Evolutionary conservation across 2,113 vertebrate genomes (phyloP), one percentile per base, ranked within the genome.

Genomic region (Cynocephalus volans): DNA sequence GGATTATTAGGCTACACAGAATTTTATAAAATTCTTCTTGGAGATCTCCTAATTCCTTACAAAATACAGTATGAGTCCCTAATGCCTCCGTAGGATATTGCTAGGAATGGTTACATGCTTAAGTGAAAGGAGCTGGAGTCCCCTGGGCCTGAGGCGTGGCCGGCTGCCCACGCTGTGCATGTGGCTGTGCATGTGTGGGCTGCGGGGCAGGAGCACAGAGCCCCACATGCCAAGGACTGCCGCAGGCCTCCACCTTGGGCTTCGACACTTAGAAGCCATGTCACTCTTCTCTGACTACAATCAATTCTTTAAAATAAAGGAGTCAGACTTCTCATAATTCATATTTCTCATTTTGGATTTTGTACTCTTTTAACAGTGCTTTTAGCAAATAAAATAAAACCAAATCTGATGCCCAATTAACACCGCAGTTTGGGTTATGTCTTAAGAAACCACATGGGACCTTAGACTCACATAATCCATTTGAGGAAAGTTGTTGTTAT

Each of bases 21-120:
- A 86, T 72, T 60, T 56, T 64, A 64, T 45, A 76, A 92, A 90
- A 4, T 31, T 91, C 48, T 93, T 91, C 45, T 91, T 48, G 7
- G 58, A 65, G 14, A 17, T 83, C 50, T 36, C 60, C 88, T 85
- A 87, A 73, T 85, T 75, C 21, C 28, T 79, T 56, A 26, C 28
- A 56, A 96, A 85, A 69, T 88, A 81, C 6, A 64, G 1, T 23
- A 0, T 28, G 45, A 82, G 13, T 65, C 28, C 11, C 33, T 18
- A 45, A 52, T 31, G 67, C 26, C 24, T 50, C 60, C 36, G 92
- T 24, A 41, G 48, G 73, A 41, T 33, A 26, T n/a, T 80, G n/a
- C 13, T 65, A 65, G 52, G 89, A 86, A 90, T 11, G 3, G 65
- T 31, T 72, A 45, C 69, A 73, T 84, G 41, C 24, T 67, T 13